phyloP scores from a whole-genome alignment of 2,888 invertebrate species.

The Agriotes lineatus region DNA sequence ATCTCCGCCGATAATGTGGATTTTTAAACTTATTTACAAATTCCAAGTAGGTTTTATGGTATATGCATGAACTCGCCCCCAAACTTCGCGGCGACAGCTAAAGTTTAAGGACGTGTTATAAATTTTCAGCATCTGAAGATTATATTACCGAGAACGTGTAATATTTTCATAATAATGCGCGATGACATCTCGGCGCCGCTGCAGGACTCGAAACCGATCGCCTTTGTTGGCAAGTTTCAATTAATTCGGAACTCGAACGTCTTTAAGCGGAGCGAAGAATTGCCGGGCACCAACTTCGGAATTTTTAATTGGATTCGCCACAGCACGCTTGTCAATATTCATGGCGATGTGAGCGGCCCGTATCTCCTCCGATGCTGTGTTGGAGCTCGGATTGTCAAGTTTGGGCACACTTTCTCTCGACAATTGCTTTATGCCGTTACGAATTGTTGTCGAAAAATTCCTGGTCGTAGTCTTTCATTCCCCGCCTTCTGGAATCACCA shows the following conservation, averaged over 20 bases:
- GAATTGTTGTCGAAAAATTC: not conserved
- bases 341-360: constrained; percentile 16
- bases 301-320: constrained; percentile 33
- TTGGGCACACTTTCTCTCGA: not conserved
- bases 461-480: constrained; percentile 5
- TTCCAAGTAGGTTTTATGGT: constrained; percentile 41
- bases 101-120: constrained; percentile 42
- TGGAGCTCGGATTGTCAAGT: constrained; percentile 5
- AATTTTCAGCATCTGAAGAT: constrained; percentile 40
- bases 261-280: constrained; percentile 18
- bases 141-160: constrained; percentile 35
- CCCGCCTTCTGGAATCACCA: not conserved
- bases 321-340: constrained; percentile 29
- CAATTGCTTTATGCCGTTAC: constrained; percentile 13
- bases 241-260: constrained; percentile 12
- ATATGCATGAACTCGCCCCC: constrained; percentile 38
- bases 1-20: constrained; percentile 32
- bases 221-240: not conserved
- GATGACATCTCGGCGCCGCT: too few relatives aligned
- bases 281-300: constrained; percentile 8
- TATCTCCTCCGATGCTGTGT: constrained; percentile 14
- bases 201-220: too few relatives aligned
- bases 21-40: constrained; percentile 39
- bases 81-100: constrained; percentile 37
- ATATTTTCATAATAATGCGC: constrained; percentile 24